phyloP scores from a whole-genome alignment of 1,140 invertebrate genomes.

The Heliconius melpomene region DNA sequence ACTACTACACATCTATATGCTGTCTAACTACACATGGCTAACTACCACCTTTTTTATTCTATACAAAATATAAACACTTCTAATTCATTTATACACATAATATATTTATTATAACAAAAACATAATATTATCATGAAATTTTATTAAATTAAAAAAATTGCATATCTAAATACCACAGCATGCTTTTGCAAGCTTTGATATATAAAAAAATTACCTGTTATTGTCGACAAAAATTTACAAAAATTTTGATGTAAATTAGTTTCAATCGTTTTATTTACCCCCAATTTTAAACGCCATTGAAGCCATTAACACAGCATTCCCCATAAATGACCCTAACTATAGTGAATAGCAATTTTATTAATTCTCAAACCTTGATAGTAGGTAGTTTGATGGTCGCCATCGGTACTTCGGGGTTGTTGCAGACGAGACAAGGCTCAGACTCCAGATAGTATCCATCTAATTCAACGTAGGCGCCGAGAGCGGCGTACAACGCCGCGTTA shows the following conservation, averaged over 20 bases:
- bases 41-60: slow-evolving; percentile 4
- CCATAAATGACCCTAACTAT: not conserved
- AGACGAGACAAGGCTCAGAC: slow-evolving; percentile 97
- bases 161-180: not conserved
- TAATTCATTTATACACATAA: not conserved
- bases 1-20: slow-evolving; percentile 29
- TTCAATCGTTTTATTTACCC: not conserved
- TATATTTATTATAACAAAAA: not conserved
- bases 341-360: not conserved
- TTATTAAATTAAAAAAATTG: not conserved
- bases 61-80: not conserved
- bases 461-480: slow-evolving; percentile 95
- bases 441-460: slow-evolving; percentile 98
- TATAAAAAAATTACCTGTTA: not conserved
- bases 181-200: not conserved
- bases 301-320: not conserved
- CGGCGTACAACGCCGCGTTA: slow-evolving; percentile 95
- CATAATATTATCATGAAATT: not conserved
- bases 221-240: not conserved
- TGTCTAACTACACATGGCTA: slow-evolving; percentile 10
- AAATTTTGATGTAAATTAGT: not conserved
- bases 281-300: not conserved
- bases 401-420: slow-evolving; percentile 97
- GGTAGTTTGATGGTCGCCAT: slow-evolving; percentile 96
- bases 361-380: slow-evolving; percentile 88